Evolutionary conservation across 2,797 vertebrate species (phyloP), one percentile per base, ranked within the genome.

Genomic region (Anomalospiza imberbis): DNA sequence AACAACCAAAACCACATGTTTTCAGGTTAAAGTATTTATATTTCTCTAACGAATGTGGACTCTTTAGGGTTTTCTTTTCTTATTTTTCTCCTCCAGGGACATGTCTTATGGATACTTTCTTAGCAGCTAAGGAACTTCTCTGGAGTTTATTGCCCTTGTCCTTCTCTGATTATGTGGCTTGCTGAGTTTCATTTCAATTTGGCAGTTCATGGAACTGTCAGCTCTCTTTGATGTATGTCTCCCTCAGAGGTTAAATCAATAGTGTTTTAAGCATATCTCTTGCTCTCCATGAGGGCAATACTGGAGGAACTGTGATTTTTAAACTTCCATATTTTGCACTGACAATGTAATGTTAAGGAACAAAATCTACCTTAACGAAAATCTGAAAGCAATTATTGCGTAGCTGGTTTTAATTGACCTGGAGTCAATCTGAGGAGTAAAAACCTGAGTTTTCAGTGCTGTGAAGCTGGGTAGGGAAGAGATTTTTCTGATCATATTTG

Each of bases 101-200:
- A 2, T 61, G 28, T 87, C 45, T 68, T 50, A 50, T 7, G 15
- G 36, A 72, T 18, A 6, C 6, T 65, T 68, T 54, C 3, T 36
- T 70, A 55, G 50, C 66, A 48, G 25, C 62, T 77, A 72, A 85
- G 54, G n/a, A 77, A n/a, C 62, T 80, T 31, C 68, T 80, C 73
- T 83, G 73, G 62, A 88, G 82, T 89, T 93, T 72, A 88, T 83
- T 88, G 57, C 6, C 55, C 72, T 92, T 88, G 65, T 92, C 58
- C 12, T 91, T 85, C 86, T 62, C 11, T n/a, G 44, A n/a, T 92
- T 83, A 79, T 47, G 81, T 91, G 80, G 53, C 74, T 93, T 95
- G 67, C 77, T 89, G 94, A 71, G 29, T 85, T 95, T 92, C 76
- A 81, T 93, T 94, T 96, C 87, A 93, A 8, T 94, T 78, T 95